Evolutionary conservation across 2,113 vertebrate genomes (phyloP).

Genomic region (Grus americana): DNA sequence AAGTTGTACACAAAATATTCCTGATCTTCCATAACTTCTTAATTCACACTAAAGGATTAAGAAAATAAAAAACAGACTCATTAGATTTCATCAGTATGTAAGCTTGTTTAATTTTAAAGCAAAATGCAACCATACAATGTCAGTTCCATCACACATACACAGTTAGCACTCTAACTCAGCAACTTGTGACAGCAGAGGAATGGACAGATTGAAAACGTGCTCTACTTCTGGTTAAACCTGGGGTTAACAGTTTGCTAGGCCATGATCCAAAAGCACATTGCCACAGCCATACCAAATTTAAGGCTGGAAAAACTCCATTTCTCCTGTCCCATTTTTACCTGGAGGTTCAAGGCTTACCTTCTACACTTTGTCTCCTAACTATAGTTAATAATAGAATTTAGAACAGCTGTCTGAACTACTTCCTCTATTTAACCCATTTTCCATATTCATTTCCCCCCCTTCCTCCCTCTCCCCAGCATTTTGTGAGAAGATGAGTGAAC

Average conservation of each 20-base stretch:
- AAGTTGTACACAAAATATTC: background rate
- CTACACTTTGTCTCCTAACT: background rate
- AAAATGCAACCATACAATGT: background rate
- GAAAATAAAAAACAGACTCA: background rate
- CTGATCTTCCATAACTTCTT: background rate
- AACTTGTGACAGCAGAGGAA: background rate
- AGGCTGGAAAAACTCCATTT: background rate
- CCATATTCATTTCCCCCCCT: background rate
- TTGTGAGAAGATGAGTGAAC: background rate
- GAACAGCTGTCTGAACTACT: background rate
- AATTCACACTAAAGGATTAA: background rate
- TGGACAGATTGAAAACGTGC: background rate
- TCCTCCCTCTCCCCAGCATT: background rate
- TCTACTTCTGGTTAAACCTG: background rate
- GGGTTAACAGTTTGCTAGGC: background rate
- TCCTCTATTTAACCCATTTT: background rate
- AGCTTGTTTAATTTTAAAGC: background rate
- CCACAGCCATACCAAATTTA: background rate
- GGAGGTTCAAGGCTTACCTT: background rate
- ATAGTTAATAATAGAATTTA: background rate
- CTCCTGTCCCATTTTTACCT: background rate
- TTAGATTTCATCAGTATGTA: background rate
- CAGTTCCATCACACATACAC: background rate
- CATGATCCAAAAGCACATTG: background rate
- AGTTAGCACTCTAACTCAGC: background rate